These are phyloP conservation scores for Anhinga anhinga DNA, from an alignment of 2,113 vertebrate genomes.

Conservation along the genomic window DNA sequence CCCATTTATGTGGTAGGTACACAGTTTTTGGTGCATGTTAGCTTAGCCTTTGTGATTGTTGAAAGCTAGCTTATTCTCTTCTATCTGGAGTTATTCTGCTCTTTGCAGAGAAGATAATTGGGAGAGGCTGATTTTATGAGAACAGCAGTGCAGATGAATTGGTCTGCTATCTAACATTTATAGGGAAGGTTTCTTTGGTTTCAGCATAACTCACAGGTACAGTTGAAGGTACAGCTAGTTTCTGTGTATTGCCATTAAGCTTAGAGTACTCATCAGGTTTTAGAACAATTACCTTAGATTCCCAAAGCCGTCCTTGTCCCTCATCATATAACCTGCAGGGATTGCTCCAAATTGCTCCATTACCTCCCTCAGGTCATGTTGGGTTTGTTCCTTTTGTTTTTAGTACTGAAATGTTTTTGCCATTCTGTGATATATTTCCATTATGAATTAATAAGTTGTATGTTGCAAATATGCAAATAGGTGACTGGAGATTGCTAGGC, in stretches of 20 bases:
- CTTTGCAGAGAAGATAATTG: neutral
- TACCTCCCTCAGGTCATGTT: neutral
- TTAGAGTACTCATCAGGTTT: neutral
- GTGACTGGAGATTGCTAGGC: neutral
- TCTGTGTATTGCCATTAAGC: neutral
- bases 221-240: neutral
- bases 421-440: neutral
- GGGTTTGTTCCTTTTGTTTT: neutral
- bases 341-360: neutral
- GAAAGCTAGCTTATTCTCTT: neutral
- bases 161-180: neutral
- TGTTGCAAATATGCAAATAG: neutral
- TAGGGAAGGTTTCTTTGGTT: neutral
- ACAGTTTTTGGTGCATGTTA: neutral
- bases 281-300: neutral
- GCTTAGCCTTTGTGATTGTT: neutral
- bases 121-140: slow-evolving; percentile 26
- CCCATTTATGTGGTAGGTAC: neutral
- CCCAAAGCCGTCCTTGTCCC: neutral
- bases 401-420: neutral
- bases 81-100: neutral
- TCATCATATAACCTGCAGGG: neutral
- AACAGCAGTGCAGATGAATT: neutral
- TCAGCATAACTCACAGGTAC: neutral
- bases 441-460: neutral